Evolutionary conservation across 2,797 vertebrate genomes (phyloP), one percentile per base, ranked within the genome.

Genomic region (Micropoecilia bifurca): DNA sequence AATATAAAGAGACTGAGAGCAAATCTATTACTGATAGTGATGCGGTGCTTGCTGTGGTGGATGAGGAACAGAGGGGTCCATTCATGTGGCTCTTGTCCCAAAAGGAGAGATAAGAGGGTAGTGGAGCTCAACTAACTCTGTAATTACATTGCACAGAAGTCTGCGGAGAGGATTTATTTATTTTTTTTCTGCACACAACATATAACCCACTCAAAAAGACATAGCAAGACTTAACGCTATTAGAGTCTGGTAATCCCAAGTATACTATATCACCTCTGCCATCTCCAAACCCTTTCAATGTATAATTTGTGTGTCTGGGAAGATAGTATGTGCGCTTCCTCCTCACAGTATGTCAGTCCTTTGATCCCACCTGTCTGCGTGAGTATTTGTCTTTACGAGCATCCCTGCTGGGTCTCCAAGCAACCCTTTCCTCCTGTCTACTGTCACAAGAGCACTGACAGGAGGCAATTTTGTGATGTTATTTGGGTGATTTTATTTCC

Each of bases 401-500:
- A 66, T 85, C 53, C 47, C 13, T 18, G 28, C 85, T 81, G 12
- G 75, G 74, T 81, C 82, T 86, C 85, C 36, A 75, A 78, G 78
- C 79, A 86, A 83, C 71, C 59, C 22, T 76, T 77, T 80, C 63
- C 39, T 61, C 45, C 71, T 43, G 4, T 75, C 84, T 63, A 28
- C 82, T 80, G 85, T 75, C 81, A 80, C 48, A 22, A n/a, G 63
- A 79, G 53, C 47, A 16, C 75, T 83, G 83, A 88, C 91, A 91
- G 89, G 92, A 89, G 93, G 95, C 86, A 77, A 92, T 95, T 91
- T 93, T 91, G 80, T 89, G 80, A 93, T 92, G 92, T 89, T 95
- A 93, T 96, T 95, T 93, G 89, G 94, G 79, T 85, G 85, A 93
- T 93, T 93, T 89, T 89, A 90, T 94, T 93, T 92, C 77, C 89